Evolutionary conservation across 2,888 invertebrate genomes (phyloP), one percentile per base, ranked within the genome.

Genomic region (Ophioninae sp.): DNA sequence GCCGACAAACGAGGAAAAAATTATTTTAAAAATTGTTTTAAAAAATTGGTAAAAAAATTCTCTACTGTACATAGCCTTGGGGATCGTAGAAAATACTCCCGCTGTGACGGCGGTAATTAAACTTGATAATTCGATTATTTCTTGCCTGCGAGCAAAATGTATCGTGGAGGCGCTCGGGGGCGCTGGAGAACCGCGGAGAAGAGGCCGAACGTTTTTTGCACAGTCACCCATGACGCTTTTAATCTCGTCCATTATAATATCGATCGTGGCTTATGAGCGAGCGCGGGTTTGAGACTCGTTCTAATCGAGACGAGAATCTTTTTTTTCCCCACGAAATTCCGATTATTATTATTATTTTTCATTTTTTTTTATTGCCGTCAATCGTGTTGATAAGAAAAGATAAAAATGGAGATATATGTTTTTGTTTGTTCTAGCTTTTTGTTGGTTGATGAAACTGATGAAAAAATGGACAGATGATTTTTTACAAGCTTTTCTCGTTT

Each of bases 111-210:
- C 41, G 72, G 50, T 80, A 83, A 83, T 83, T 80, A 76, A 80
- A 70, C 50, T 23, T 67, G 57, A 67, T 77, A 81, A 83, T 81
- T 81, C 61, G 76, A 83, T 83, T 77, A 83, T 83, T 81, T 76
- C 69, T 81, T 41, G 41, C 70, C 59, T 17, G 67, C 50, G 76
- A 79, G 56, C 44, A 67, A 70, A 75, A 67, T 65, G 56, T 39
- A 13, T 30, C 13, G 17, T 10, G 81, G 67, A 75, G 23, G n/a
- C 61, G 7, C 37, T 17, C 64, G 64, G 7, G 62, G 2, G 2
- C 37, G 17, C 7, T 10, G 37, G 64, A 21, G 30, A 74, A 37
- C 59, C 21, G 50, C 21, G 39, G 39, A 39, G 39, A 59, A 59
- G 39, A 61, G 10, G 41, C 20, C 21, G 23, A 30, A 7, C 44